Conservation (phyloP, 2,888 invertebrate species). For the Spicauda simplicius region DNA sequence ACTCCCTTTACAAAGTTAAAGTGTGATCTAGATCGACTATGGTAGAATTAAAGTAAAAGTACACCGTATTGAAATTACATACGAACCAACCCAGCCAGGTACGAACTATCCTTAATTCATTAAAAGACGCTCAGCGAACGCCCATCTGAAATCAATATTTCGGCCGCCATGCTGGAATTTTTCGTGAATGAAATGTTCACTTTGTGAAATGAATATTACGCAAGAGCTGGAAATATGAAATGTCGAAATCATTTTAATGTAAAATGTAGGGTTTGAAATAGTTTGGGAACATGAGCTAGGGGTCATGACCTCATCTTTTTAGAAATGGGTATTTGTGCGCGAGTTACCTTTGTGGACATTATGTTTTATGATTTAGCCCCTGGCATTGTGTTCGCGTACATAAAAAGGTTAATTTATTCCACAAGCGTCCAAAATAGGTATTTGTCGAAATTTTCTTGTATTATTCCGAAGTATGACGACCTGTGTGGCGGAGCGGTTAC, state of each 20-base stretch:
- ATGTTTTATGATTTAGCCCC: neutral
- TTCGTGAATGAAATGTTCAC: constrained; percentile 38
- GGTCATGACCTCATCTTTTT: neutral
- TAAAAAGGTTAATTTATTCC: too few species aligned
- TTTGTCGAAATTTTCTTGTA: too few species aligned
- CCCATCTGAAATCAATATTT: constrained; percentile 37
- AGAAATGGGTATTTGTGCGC: neutral
- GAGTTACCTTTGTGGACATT: neutral
- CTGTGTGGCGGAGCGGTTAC: too few species aligned
- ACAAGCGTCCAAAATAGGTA: too few species aligned
- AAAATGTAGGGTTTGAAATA: constrained; percentile 10
- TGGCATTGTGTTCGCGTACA: neutral
- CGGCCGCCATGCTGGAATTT: constrained; percentile 34
- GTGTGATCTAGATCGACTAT: too few species aligned
- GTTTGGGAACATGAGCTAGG: neutral
- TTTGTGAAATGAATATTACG: constrained; percentile 36
- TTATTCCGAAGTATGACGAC: too few species aligned
- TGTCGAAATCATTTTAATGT: constrained; percentile 25
- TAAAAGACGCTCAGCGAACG: constrained; percentile 34
- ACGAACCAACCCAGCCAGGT: neutral
- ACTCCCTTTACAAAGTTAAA: too few species aligned
- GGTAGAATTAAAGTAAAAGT: neutral
- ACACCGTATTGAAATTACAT: too few species aligned
- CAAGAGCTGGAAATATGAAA: constrained; percentile 30
- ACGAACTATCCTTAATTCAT: constrained; percentile 31